Evolutionary conservation across 2,797 vertebrate species (phyloP), one percentile per base, ranked within the genome.

Genomic region (Semaprochilodus insignis): DNA sequence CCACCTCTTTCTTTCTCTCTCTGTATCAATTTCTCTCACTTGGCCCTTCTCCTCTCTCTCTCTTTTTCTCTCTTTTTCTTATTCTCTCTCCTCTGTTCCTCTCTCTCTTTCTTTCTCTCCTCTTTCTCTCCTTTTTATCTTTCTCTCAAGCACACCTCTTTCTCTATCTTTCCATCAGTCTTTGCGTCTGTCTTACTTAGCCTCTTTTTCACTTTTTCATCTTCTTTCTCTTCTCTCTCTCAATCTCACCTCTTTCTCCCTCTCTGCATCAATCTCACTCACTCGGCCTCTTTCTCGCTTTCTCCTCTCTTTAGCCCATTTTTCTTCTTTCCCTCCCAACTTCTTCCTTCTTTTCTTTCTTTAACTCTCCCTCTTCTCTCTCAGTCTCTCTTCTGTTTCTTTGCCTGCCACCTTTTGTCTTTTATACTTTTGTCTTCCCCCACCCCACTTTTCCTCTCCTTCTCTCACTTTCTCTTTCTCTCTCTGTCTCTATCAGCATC

Each of bases 401-500:
- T 4, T 25, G 21, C 21, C n/a, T 62, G 6, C 60, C 81, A 1
- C 25, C 2, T 21, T 11, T 4, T 62, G 7, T 23, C 59, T 62
- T 15, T 14, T 17, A 1, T 62, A 11, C 2, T 21, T 11, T 4
- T 62, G 7, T 23, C 59, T 62, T 15, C 2, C 2, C 8, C 6
- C 23, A 14, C 11, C n/a, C 10, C n/a, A 23, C 5, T 23, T 5
- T 60, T 13, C n/a, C 23, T 14, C 23, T 4, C 10, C 1, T 21
- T 13, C 60, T 31, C 25, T 31, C 25, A 73, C 65, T 84, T 40
- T 77, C 34, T 81, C 63, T 52, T 27, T 81, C 70, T 80, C 71
- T 79, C 54, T 51, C 72, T 82, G 27, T 74, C 60, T 63, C 19
- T 54, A 60, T 74, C 34, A 55, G 23, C 74, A 57, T 11, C 52